Evolutionary conservation across 1,140 invertebrate species (phyloP).

Genomic region (Mya arenaria): DNA sequence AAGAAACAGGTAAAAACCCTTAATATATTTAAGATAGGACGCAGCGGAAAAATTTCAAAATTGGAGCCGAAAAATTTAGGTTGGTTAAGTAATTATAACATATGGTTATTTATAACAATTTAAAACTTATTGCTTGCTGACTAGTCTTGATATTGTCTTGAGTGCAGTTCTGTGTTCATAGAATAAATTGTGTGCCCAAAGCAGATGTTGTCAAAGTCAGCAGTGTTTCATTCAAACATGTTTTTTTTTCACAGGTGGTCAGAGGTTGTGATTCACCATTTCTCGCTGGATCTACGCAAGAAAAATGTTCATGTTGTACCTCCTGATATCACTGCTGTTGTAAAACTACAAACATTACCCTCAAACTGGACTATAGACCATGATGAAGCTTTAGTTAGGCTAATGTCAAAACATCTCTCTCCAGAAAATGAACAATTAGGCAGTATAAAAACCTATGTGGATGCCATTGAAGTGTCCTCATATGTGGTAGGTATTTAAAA

Average conservation of each 20-base stretch:
- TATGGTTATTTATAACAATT: no score
- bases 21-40: no score
- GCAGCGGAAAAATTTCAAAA: no score
- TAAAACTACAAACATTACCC: constrained; percentile 65
- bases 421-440: constrained; percentile 77
- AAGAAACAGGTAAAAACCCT: no score
- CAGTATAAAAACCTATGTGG: constrained; percentile 76
- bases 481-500: constrained; percentile 77
- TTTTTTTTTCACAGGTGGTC: constrained; percentile 72
- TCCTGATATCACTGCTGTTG: constrained; percentile 71
- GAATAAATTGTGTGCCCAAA: no score
- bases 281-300: constrained; percentile 66
- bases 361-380: constrained; percentile 77
- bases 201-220: no score
- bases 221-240: no score
- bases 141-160: no score
- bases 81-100: no score
- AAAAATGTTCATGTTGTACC: constrained; percentile 56
- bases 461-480: constrained; percentile 77
- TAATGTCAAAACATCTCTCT: constrained; percentile 76
- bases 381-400: constrained; percentile 78
- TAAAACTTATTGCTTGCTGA: no score
- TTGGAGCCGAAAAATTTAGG: no score
- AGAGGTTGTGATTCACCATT: constrained; percentile 73
- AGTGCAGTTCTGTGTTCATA: no score